phyloP scores from a whole-genome alignment of 2,888 invertebrate genomes.

The Philopedon plagiatum region DNA sequence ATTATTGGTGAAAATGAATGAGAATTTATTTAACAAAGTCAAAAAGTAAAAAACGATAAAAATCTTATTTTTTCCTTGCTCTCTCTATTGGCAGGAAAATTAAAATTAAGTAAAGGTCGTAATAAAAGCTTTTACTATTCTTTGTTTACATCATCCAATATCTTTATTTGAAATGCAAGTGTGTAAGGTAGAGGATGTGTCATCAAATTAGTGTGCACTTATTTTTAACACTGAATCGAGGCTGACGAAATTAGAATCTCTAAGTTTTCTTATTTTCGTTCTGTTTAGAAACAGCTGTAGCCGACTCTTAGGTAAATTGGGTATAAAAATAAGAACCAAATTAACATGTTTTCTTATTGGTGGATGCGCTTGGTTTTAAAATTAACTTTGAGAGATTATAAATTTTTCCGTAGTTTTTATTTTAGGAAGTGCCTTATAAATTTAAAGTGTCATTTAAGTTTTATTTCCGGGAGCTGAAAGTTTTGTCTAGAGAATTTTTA shows the following conservation, averaged over 20 bases:
- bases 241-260: conserved; percentile 40
- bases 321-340: conserved; percentile 11
- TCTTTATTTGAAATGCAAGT: neutral
- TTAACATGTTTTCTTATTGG: conserved; percentile 14
- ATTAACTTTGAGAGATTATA: neutral
- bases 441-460: conserved; percentile 4
- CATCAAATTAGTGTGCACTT: conserved; percentile 40
- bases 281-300: conserved; percentile 37
- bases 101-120: no score
- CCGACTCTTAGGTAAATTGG: conserved; percentile 33
- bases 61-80: no score
- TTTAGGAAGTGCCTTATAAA: conserved; percentile 3
- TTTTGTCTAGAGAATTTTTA: conserved; percentile 12
- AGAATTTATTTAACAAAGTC: no score
- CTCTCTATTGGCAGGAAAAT: no score
- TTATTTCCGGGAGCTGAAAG: neutral
- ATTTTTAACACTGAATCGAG: conserved; percentile 46
- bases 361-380: neutral
- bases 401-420: neutral
- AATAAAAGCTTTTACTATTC: no score
- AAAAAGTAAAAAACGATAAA: no score
- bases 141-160: no score
- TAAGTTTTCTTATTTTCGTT: conserved; percentile 41
- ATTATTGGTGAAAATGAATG: no score
- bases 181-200: conserved; percentile 18